Evolutionary conservation across 2,113 vertebrate genomes (phyloP), one percentile per base, ranked within the genome.

Genomic region (Chamaea fasciata): DNA sequence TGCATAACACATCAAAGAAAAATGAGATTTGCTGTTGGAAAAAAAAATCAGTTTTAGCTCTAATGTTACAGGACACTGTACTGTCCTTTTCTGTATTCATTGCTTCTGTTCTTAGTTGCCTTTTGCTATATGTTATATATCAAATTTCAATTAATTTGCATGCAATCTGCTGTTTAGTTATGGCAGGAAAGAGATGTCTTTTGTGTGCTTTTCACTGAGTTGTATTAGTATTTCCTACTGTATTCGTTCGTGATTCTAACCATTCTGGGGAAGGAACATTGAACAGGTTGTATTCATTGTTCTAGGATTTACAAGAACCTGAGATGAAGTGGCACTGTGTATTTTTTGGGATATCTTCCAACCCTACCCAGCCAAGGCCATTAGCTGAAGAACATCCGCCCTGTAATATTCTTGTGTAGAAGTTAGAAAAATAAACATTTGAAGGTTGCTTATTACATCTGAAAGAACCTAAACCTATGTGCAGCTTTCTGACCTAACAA

Each of bases 141-240:
- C 92, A 91, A 97, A 96, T 73, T 92, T 90, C 95, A 96, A 3
- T 91, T 95, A 90, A 63, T 91, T 96, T 91, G 92, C 96, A 96
- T 97, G 96, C 96, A 95, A 62, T 94, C 70, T 84, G 86, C 90
- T 90, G 68, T 90, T 94, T 22, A 67, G 33, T 84, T 94, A 87
- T 18, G 87, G 87, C 89, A 96, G 88, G 93, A 93, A 85, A 95
- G 91, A 96, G 91, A 96, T 83, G 79, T 92, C 73, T 91, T 63
- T 86, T 64, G 69, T 97, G 96, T 97, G 97, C 96, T 97, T 97
- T 97, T 97, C 84, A 83, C 78, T 33, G 81, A 94, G 69, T 83
- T 91, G 28, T 84, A 46, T 92, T 91, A 75, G 17, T 92, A 92
- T 84, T 93, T 96, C 87, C 95, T 71, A 83, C 83, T 90, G 86